These are phyloP conservation scores for Phragmatobia fuliginosa DNA, from an alignment of 2,888 invertebrate species.

Conservation along the genomic window DNA sequence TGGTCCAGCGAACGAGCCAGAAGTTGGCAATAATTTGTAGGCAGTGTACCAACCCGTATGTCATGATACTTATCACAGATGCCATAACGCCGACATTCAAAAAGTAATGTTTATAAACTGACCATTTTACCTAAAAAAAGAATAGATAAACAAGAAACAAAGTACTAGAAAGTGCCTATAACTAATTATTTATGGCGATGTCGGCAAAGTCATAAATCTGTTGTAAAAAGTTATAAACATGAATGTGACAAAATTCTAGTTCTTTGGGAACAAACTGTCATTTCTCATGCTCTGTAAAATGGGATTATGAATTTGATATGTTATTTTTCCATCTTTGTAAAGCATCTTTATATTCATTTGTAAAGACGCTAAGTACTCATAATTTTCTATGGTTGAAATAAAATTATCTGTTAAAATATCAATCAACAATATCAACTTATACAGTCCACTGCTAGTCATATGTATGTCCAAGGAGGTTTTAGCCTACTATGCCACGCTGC, in stretches of 20 bases:
- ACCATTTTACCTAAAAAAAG: slow-evolving; percentile 90
- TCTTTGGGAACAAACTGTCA: neutral
- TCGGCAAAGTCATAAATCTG: neutral
- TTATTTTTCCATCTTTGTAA: too few species aligned
- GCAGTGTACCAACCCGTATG: slow-evolving; percentile 93
- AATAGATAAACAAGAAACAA: neutral
- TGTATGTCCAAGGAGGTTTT: too few species aligned
- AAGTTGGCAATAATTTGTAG: slow-evolving; percentile 95
- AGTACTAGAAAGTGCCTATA: neutral
- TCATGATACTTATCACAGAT: slow-evolving; percentile 89
- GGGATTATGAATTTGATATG: too few species aligned
- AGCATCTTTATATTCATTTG: neutral
- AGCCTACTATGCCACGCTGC: too few species aligned
- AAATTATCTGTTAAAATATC: neutral
- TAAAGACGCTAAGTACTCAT: too few species aligned
- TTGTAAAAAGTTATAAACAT: neutral
- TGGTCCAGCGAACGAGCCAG: slow-evolving; percentile 94
- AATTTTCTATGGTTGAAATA: neutral
- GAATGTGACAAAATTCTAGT: neutral
- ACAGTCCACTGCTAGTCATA: too few species aligned
- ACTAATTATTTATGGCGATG: neutral
- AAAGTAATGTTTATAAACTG: slow-evolving; percentile 95
- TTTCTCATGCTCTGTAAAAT: too few species aligned
- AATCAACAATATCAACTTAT: too few species aligned
- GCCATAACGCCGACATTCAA: slow-evolving; percentile 93